Evolutionary conservation across 2,797 vertebrate genomes (phyloP).

Genomic region (Mus spretus): DNA sequence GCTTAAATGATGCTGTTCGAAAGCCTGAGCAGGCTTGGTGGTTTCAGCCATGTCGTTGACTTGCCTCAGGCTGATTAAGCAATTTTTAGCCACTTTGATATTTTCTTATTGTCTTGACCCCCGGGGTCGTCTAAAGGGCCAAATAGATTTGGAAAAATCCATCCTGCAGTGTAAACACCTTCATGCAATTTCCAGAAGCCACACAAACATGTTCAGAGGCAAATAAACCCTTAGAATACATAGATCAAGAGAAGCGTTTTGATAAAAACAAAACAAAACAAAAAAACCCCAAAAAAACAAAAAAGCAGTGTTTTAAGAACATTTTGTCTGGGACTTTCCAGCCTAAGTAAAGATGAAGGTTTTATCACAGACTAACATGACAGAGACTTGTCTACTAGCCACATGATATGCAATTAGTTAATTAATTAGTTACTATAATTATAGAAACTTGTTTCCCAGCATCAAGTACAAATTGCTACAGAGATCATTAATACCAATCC

Average conservation of each 20-base stretch:
- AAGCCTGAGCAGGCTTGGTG: not conserved
- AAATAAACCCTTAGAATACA: not conserved
- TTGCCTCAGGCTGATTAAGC: slow-evolving; percentile 43
- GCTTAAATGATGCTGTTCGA: not conserved
- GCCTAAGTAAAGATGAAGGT: slow-evolving; percentile 46
- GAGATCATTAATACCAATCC: slow-evolving; percentile 34
- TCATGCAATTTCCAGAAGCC: not conserved
- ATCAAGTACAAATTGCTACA: slow-evolving; percentile 43
- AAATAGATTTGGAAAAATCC: slow-evolving; percentile 7
- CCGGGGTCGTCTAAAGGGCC: slow-evolving; percentile 27
- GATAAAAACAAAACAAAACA: not conserved
- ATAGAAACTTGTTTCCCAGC: slow-evolving; percentile 54
- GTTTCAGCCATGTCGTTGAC: slow-evolving; percentile 27
- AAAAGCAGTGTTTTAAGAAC: not conserved
- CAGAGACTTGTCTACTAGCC: slow-evolving; percentile 56
- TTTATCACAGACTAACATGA: slow-evolving; percentile 52
- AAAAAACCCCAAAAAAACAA: no score
- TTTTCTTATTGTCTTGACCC: slow-evolving; percentile 63
- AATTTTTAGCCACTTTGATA: slow-evolving; percentile 51
- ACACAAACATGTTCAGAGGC: not conserved
- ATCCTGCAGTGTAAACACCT: not conserved
- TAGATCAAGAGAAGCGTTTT: not conserved
- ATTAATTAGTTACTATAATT: slow-evolving; percentile 69
- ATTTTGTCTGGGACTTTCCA: slow-evolving; percentile 1
- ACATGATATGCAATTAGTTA: slow-evolving; percentile 56